Base-by-base conservation (phyloP, 2,797 vertebrate genomes). In the Bovichtus variegatus region DNA sequence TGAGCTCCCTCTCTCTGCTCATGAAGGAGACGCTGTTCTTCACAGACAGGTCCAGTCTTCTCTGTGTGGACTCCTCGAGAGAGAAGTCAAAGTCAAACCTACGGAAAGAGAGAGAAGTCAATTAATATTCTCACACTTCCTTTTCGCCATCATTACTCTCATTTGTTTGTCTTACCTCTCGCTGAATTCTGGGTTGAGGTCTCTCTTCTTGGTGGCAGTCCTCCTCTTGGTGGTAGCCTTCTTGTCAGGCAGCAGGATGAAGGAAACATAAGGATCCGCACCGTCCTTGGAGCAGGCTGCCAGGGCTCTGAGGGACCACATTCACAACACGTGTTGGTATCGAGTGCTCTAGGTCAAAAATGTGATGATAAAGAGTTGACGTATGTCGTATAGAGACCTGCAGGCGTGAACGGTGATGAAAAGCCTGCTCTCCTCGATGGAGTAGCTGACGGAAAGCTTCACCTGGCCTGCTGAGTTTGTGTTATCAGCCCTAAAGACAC, bases 41-140 rank as follows among this genome's bases (percentile, higher is more conserved):
- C 72, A 98, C 96, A 0, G 95, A 96, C 62, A 97, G 89, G 38
- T 99, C 97, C 78, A 99, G 91, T 86, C 90, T 94, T 76, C 94
- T 95, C 82, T 95, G 94, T 0, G 74, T 82, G 46, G 93, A 95
- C 76, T 98, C 98, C 65, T 97, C 96, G 2, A 94, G 79, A 31
- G 97, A 85, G 67, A 99, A 73, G 38, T 96, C 96, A 94, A 98
- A 98, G 75, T 99, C 97, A 84, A 98, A 97, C 90, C 98, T 98
- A 44, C 9, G 70, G 31, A 49, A 53, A 72, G n/a, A 54, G 19
- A 55, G 6, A 13, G 8, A 80, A 2, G 23, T 80, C 11, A 19
- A 4, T 21, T 13, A 19, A 12, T 18, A 9, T 53, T 4, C 9
- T 23, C 3, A 9, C 25, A 4, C 23, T 27, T 70, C 11, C 6